phyloP scores from a whole-genome alignment of 2,888 invertebrate genomes.

The Nomada hirtipes region DNA sequence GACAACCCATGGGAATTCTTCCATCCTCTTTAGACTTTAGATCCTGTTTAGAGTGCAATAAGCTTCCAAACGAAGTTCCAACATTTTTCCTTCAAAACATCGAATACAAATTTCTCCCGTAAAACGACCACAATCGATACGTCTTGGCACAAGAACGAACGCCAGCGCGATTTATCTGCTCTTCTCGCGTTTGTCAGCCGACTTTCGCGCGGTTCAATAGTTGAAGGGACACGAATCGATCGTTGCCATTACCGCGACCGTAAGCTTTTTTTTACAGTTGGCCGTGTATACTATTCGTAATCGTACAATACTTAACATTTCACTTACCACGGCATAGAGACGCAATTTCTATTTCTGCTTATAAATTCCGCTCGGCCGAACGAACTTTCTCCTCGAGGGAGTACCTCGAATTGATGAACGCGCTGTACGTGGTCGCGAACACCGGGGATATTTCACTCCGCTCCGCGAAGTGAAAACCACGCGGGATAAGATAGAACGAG shows the following conservation, averaged over 20 bases:
- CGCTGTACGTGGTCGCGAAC: conserved; percentile 37
- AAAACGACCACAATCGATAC: background rate
- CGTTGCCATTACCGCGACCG: conserved; percentile 24
- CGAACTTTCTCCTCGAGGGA: conserved; percentile 61
- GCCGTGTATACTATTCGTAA: conserved; percentile 51
- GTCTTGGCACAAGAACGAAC: background rate
- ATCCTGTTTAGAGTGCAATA: background rate
- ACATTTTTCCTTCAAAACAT: background rate
- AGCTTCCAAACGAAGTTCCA: background rate
- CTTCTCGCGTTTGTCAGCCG: background rate
- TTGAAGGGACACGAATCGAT: background rate
- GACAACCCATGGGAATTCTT: background rate
- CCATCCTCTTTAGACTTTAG: background rate
- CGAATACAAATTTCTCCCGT: background rate
- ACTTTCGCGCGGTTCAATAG: conserved; percentile 17
- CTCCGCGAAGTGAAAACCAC: conserved; percentile 16
- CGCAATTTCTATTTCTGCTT: conserved; percentile 61
- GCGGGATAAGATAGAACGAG: conserved; percentile 17
- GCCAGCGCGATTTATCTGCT: background rate
- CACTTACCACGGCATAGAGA: conserved; percentile 45
- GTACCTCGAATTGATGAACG: conserved; percentile 57
- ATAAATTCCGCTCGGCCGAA: conserved; percentile 51
- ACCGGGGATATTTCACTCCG: conserved; percentile 43
- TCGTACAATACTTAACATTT: conserved; percentile 55
- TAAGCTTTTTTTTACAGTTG: conserved; percentile 55